A percentile compares a stretch with the other conserved stretches of the same genome.
Conservation (phyloP, 2,113 vertebrate species). For the Odontesthes bonariensis region DNA sequence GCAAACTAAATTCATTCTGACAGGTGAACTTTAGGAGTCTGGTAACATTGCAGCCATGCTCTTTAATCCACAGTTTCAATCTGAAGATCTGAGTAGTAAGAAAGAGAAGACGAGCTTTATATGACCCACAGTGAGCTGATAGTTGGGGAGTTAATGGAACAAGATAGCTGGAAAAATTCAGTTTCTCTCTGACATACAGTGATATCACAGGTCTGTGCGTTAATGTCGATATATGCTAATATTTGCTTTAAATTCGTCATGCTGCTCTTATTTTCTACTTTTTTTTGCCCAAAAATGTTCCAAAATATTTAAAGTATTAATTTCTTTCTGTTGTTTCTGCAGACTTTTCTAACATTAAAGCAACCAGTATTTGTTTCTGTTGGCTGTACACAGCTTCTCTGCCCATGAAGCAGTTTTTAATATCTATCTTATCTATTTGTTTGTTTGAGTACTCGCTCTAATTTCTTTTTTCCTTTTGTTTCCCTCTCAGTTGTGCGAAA, state of each 20-base stretch:
- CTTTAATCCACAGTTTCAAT: slow-evolving; percentile 6
- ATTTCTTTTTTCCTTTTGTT: slow-evolving; percentile 1
- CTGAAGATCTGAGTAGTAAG: background rate
- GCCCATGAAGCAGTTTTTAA: background rate
- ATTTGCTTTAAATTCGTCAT: slow-evolving; percentile 7
- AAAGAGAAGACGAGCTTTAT: slow-evolving; percentile 30
- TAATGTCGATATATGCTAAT: slow-evolving; percentile 28
- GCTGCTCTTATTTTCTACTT: background rate
- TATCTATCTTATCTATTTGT: background rate
- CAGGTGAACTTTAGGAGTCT: too few species aligned
- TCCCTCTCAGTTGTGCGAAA: slow-evolving; percentile 90
- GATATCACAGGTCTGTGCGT: slow-evolving; percentile 18
- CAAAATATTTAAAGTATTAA: slow-evolving; percentile 39
- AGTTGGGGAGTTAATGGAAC: slow-evolving; percentile 46
- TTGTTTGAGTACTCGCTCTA: background rate
- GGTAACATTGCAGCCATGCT: too few species aligned
- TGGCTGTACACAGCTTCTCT: background rate
- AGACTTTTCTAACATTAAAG: slow-evolving; percentile 25
- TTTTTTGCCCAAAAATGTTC: background rate
- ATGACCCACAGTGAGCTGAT: background rate
- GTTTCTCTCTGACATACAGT: slow-evolving; percentile 25
- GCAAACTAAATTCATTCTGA: too few species aligned
- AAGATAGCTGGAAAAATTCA: slow-evolving; percentile 25
- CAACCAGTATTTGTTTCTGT: background rate
- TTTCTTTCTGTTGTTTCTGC: slow-evolving; percentile 13